phyloP scores from a whole-genome alignment of 2,888 invertebrate species.

The Callyntrura guangdongensis region DNA sequence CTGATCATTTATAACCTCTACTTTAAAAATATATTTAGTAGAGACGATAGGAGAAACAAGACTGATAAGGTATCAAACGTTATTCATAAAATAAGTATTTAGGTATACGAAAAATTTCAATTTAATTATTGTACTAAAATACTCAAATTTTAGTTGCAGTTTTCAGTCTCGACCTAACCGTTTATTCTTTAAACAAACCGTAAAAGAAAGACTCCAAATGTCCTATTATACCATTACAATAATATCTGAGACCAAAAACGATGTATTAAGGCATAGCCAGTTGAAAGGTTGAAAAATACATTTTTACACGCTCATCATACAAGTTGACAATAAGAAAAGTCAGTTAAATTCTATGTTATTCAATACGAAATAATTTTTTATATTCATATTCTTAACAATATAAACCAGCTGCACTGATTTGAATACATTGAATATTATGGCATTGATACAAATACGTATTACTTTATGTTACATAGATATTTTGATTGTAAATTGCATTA shows the following conservation, averaged over 20 bases:
- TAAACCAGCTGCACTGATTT: constrained; percentile 11
- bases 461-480: constrained; percentile 10
- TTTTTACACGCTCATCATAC: constrained; percentile 4
- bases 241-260: constrained; percentile 70
- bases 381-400: neutral
- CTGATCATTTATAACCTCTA: too few relatives aligned
- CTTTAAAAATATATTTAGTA: neutral
- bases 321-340: constrained; percentile 13
- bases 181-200: constrained; percentile 55
- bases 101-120: constrained; percentile 34
- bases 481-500: constrained; percentile 38
- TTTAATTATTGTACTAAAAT: constrained; percentile 69
- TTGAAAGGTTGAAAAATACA: constrained; percentile 60
- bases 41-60: constrained; percentile 58
- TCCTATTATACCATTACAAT: constrained; percentile 32
- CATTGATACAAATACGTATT: constrained; percentile 40
- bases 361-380: neutral
- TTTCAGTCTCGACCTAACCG: constrained; percentile 74
- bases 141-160: constrained; percentile 68
- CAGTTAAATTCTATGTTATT: neutral
- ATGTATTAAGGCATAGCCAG: constrained; percentile 60
- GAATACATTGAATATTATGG: constrained; percentile 35
- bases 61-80: constrained; percentile 68
- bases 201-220: constrained; percentile 54
- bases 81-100: constrained; percentile 69